Base-by-base conservation (phyloP, 2,113 vertebrate genomes). In the Oxygymnocypris stewartii region DNA sequence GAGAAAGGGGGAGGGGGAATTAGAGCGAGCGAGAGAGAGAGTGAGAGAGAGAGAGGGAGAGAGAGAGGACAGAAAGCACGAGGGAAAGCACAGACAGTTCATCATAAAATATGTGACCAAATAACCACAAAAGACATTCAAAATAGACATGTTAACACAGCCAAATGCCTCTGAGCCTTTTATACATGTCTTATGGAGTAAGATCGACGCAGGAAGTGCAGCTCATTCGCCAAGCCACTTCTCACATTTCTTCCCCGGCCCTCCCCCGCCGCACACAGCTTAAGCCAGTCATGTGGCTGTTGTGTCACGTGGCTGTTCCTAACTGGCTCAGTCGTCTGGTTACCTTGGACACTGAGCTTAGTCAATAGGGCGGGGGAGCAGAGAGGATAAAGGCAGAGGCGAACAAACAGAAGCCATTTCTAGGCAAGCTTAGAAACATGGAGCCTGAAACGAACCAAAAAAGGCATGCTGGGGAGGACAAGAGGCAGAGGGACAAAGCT, bases 211-310 rank as follows among this genome's bases (percentile, higher is more conserved):
- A 91, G 93, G 91, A 91, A 92, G 84, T 89, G 90, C 92, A 92
- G 89, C 90, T 91, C 89, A 93, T 94, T 95, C 91, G 93, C 95
- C 95, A 96, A 96, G 96, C 96, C 95, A 94, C 86, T 96, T 95
- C 96, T 97, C 95, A 91, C 96, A 95, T 98, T 96, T 96, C 96
- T 91, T 71, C 69, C 74, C 84, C n/a, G 89, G 88, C 91, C 94
- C 92, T 84, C 96, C 94, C 88, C 95, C 94, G 93, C 95, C 89
- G 92, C 92, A 95, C 95, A 95, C 94, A 96, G 96, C 96, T 96
- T 97, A 96, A 97, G 96, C 96, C 97, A 98, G 96, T 97, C 95
- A 96, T 96, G 94, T 93, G 95, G 95, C 96, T 94, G 96, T 94
- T 96, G 92, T 91, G 92, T 93, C 93, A 94, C 71, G 91, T 90